phyloP scores from a whole-genome alignment of 2,888 invertebrate species.

The Microdon myrmicae region DNA sequence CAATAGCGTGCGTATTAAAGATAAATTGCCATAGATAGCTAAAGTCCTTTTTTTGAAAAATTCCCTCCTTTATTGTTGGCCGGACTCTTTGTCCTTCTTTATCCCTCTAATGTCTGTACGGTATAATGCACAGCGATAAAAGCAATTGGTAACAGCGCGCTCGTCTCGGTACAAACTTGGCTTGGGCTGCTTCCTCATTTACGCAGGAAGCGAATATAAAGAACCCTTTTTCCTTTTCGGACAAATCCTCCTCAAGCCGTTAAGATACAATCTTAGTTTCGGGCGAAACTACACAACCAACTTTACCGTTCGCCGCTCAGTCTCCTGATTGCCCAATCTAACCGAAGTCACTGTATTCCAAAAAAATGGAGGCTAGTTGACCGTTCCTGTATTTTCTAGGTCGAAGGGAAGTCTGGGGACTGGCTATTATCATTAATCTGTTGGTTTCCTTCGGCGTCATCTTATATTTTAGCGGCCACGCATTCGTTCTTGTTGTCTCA shows the following conservation, averaged over 20 bases:
- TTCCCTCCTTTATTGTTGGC: neutral
- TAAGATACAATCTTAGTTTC: constrained; percentile 34
- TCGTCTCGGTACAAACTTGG: constrained; percentile 7
- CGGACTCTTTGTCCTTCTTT: neutral
- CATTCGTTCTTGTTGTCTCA: too few species aligned
- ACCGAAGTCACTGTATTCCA: neutral
- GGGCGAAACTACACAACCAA: constrained; percentile 18
- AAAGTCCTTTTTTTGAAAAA: constrained; percentile 31
- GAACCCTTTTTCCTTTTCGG: constrained; percentile 38
- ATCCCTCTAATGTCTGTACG: constrained; percentile 35
- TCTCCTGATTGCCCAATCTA: neutral
- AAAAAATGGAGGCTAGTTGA: neutral
- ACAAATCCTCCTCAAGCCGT: constrained; percentile 33
- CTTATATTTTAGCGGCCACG: too few species aligned
- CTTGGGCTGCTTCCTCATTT: constrained; percentile 18
- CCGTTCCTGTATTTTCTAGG: too few species aligned
- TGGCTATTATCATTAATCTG: too few species aligned
- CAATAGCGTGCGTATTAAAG: constrained; percentile 50
- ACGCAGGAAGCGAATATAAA: constrained; percentile 40
- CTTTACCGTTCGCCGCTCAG: neutral
- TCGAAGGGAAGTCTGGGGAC: too few species aligned
- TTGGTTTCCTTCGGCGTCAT: too few species aligned
- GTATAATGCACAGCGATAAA: constrained; percentile 40
- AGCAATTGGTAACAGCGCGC: constrained; percentile 9
- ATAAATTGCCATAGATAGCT: constrained; percentile 43